phyloP scores from a whole-genome alignment of 2,113 vertebrate species.

The Cynoglossus semilaevis region DNA sequence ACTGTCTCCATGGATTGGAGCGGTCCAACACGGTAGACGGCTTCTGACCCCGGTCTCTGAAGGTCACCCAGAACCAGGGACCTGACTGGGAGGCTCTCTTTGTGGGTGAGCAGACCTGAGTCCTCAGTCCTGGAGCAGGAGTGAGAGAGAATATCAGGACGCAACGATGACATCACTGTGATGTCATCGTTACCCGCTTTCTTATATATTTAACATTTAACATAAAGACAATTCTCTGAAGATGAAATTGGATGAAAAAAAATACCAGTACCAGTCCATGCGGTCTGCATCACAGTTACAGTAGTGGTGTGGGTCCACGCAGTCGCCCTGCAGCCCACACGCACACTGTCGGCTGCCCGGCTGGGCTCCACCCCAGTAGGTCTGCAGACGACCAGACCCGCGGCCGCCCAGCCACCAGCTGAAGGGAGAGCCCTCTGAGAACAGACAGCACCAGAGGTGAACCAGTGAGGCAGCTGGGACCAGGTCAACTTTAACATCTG shows the following conservation, averaged over 20 bases:
- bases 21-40: constrained; percentile 86
- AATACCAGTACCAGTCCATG: constrained; percentile 80
- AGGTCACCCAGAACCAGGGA: constrained; percentile 86
- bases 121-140: constrained; percentile 82
- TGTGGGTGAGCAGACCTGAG: constrained; percentile 86
- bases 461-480: no score
- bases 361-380: constrained; percentile 74
- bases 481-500: no score
- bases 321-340: constrained; percentile 69
- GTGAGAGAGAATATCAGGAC: neutral
- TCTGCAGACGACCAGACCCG: constrained; percentile 49
- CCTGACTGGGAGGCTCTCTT: constrained; percentile 87
- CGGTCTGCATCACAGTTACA: constrained; percentile 91
- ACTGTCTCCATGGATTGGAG: constrained; percentile 89
- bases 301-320: constrained; percentile 68
- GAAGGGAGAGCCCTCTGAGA: constrained; percentile 70
- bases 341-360: constrained; percentile 71
- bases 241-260: no score
- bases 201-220: no score
- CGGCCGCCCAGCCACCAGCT: constrained; percentile 73
- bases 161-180: neutral
- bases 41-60: constrained; percentile 84
- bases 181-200: no score
- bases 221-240: no score
- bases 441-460: constrained; percentile 8